Evolutionary conservation across 2,888 invertebrate species (phyloP).

Genomic region (Drosophila hawaiiensis): DNA sequence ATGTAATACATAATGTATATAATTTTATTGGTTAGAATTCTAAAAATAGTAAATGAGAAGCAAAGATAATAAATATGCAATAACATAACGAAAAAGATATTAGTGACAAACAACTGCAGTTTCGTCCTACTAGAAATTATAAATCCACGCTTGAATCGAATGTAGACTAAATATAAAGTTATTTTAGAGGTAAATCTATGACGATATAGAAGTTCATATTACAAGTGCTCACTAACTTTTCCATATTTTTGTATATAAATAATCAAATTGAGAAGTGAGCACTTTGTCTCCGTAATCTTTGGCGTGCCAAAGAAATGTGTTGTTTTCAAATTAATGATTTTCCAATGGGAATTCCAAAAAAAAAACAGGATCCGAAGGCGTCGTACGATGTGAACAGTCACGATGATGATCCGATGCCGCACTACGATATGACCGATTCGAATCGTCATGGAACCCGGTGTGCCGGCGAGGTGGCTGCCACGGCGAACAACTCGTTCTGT

Average conservation of each 20-base stretch:
- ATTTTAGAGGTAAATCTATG: neutral
- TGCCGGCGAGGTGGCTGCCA: slow-evolving; percentile 98
- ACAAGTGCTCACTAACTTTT: neutral
- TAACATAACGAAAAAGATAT: neutral
- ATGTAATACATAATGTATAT: neutral
- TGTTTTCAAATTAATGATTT: neutral
- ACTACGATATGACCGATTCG: slow-evolving; percentile 98
- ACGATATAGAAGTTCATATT: neutral
- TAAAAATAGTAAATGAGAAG: no score
- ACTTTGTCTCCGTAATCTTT: neutral
- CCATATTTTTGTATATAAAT: neutral
- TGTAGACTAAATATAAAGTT: neutral
- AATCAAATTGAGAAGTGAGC: neutral
- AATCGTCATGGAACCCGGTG: slow-evolving; percentile 98
- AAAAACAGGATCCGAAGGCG: slow-evolving; percentile 93
- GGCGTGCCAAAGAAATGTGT: neutral
- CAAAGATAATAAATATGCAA: neutral
- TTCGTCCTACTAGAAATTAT: neutral
- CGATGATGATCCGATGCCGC: slow-evolving; percentile 98
- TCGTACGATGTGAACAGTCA: slow-evolving; percentile 99
- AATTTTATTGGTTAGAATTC: no score
- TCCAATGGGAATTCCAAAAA: no score
- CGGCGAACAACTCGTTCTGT: slow-evolving; percentile 97
- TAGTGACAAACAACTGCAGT: neutral
- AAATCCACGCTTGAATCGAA: neutral